Base-by-base conservation (phyloP, 1,140 invertebrate species). In the Atta cephalotes region DNA sequence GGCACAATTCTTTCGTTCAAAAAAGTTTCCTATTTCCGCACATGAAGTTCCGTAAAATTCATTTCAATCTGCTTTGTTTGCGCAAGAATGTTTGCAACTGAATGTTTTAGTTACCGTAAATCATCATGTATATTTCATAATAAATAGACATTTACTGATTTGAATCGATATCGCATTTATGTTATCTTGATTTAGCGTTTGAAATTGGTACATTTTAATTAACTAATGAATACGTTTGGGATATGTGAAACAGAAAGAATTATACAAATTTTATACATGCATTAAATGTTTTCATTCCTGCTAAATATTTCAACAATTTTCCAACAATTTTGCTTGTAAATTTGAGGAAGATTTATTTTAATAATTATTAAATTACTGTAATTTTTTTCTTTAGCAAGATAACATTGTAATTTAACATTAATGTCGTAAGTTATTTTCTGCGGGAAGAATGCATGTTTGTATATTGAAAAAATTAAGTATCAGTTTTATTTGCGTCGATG, bases 101-200 rank as follows among this genome's bases (percentile, higher is more conserved):
- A 77, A 65, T 68, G 35, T 81, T 82, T 74, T 16, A 63, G 21
- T 18, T 16, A 49, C 9, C 25, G 65, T 56, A 74, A 74, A 82
- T 21, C 62, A 35, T 71, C 6, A 18, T 74, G 63, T 51, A 74
- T 58, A 65, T 7, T 82, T 74, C 28, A 21, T 70, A n/a, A 21
- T 70, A n/a, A 62, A 72, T 21, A 18, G 4, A 51, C 1, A 62
- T 39, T 58, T 58, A 51, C 14, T 25, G 45, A 58, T 56, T 14
- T 39, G 12, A 81, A 45, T 16, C 6, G 18, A 2, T 12, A 72
- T 51, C 21, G 45, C 35, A 39, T 51, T 35, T 53, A 18, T n/a
- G 49, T 53, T 14, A 60, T 14, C 45, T 9, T 31, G 35, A 31
- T 76, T 28, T 16, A 51, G 0, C 21, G 12, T 49, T 28, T 56